Evolutionary conservation across 2,888 invertebrate species (phyloP).

Genomic region (Eueremaeus valkanovi): DNA sequence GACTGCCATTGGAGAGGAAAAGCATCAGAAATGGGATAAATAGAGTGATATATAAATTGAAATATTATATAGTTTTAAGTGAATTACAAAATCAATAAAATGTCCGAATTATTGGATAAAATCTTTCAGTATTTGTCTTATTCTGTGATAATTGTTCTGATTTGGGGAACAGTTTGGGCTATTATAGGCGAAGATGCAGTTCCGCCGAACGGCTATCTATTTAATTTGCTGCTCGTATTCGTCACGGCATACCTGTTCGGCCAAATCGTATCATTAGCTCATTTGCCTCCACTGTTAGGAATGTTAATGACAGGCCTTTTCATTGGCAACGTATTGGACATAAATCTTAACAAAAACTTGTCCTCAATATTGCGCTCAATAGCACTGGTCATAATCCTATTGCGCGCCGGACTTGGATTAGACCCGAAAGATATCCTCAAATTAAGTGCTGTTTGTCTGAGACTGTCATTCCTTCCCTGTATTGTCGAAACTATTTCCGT

Average conservation of each 20-base stretch:
- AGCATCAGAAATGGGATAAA: too few species aligned
- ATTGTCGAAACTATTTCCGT: conserved; percentile 44
- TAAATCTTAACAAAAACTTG: background rate
- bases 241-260: conserved; percentile 40
- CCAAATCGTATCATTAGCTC: conserved; percentile 13
- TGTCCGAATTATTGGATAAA: too few species aligned
- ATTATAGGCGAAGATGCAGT: background rate
- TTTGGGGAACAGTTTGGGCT: too few species aligned
- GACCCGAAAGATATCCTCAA: conserved; percentile 42
- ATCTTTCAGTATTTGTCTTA: too few species aligned
- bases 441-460: conserved; percentile 40
- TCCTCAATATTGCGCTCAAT: conserved; percentile 32
- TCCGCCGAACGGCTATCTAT: conserved; percentile 39
- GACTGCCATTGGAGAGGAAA: too few species aligned
- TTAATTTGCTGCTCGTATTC: conserved; percentile 41
- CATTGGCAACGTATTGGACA: conserved; percentile 39
- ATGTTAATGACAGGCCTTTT: conserved; percentile 45
- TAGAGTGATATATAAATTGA: too few species aligned
- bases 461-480: conserved; percentile 46
- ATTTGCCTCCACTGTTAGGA: conserved; percentile 44
- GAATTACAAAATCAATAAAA: too few species aligned
- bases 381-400: conserved; percentile 44
- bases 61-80: too few species aligned
- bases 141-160: too few species aligned
- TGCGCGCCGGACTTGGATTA: conserved; percentile 46